Evolutionary conservation across 2,797 vertebrate species (phyloP), one percentile per base, ranked within the genome.

Genomic region (Paguma larvata): DNA sequence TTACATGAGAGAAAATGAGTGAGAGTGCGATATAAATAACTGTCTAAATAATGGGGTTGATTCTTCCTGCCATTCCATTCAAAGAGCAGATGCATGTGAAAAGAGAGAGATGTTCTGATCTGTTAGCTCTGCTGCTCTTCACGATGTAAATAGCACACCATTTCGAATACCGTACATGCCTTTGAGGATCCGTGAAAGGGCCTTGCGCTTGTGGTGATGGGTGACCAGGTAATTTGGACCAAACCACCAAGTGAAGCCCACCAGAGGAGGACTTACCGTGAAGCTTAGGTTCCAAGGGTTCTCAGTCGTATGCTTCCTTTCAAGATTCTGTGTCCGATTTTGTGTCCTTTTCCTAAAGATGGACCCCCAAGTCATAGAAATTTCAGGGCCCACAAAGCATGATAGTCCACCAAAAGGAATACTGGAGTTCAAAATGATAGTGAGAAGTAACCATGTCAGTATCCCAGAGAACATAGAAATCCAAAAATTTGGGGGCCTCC

Each of bases 21-120:
- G 44, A 53, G 32, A 89, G 56, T 82, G 46, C 89, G 91, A 82
- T 91, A 77, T 80, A 97, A 97, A 96, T 97, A 95, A 79, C 89
- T 80, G 15, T 65, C 38, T 46, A 94, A 85, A 94, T 89, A 90
- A 79, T 82, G n/a, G 65, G 77, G 38, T 53, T 65, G 51, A 82
- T 95, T 97, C 67, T 92, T 63, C 56, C 63, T 92, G 3, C 51
- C 72, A 34, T 65, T 70, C 84, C 63, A 56, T 53, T 94, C 70
- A 85, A 77, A 85, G 77, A 90, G 78, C 77, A 94, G 85, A 72
- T 95, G 51, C 15, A 25, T 21, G 19, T 80, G 77, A 84, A 77
- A 56, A 53, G n/a, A 38, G 59, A 93, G 25, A 41, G 38, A 41
- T 59, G 12, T 53, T 95, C 59, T 77, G 75, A 48, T 84, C 72